Percentiles rank a stretch among this genome's conserved stretches.
Conservation (phyloP, 2,888 invertebrate genomes). For the Strigamia transsilvanica region DNA sequence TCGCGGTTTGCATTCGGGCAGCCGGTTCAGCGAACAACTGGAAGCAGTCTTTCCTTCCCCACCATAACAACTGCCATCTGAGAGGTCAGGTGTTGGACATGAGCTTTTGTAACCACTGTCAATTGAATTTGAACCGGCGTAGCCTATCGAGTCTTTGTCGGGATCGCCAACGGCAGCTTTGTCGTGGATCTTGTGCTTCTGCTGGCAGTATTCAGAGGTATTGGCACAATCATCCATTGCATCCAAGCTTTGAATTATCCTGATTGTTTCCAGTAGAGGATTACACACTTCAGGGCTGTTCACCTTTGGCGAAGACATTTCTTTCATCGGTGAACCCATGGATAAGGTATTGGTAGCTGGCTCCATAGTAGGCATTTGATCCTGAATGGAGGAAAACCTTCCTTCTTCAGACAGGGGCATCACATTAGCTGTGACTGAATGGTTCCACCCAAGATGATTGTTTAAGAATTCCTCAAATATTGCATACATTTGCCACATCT, state of each 20-base stretch:
- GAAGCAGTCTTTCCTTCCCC: constrained; percentile 58
- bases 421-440: constrained; percentile 31
- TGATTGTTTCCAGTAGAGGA: constrained; percentile 63
- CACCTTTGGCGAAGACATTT: not conserved
- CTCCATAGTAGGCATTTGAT: not conserved
- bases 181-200: not conserved
- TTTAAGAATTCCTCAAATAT: constrained; percentile 62
- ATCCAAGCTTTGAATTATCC: constrained; percentile 60
- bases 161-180: constrained; percentile 56
- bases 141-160: constrained; percentile 61
- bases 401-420: not conserved
- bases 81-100: constrained; percentile 62
- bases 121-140: constrained; percentile 63
- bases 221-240: constrained; percentile 60
- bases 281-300: constrained; percentile 57
- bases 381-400: not conserved
- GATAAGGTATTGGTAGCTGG: not conserved
- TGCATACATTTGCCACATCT: constrained; percentile 64
- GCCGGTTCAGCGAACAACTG: constrained; percentile 54
- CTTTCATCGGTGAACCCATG: constrained; percentile 20
- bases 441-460: constrained; percentile 57
- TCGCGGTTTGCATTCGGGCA: constrained; percentile 59
- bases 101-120: constrained; percentile 64
- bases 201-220: constrained; percentile 57
- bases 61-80: constrained; percentile 60